A percentile compares a stretch with the other conserved stretches of the same genome.
Conservation (phyloP, 2,888 invertebrate species). For the Aplocera efformata region DNA sequence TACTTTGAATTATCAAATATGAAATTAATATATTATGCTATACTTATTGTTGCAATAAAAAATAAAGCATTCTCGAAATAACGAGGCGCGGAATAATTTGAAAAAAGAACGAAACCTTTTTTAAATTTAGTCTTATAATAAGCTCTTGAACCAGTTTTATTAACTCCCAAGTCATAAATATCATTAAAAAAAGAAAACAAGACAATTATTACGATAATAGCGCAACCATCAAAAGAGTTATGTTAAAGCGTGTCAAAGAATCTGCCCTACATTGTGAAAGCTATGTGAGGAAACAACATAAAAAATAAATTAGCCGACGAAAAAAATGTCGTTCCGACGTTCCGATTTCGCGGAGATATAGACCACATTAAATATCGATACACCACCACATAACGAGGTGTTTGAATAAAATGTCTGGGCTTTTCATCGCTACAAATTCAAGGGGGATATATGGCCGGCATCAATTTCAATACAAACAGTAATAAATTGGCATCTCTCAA, state of each 20-base stretch:
- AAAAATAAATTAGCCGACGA: slow-evolving; percentile 19
- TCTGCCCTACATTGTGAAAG: slow-evolving; percentile 13
- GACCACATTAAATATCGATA: slow-evolving; percentile 61
- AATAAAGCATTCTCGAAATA: too few species aligned
- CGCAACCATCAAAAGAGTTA: slow-evolving; percentile 9
- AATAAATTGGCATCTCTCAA: slow-evolving; percentile 78
- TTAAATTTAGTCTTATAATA: too few species aligned
- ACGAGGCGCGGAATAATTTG: too few species aligned
- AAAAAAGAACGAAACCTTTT: too few species aligned
- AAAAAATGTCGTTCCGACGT: slow-evolving; percentile 17
- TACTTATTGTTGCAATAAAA: too few species aligned
- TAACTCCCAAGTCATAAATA: not conserved
- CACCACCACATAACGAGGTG: slow-evolving; percentile 55
- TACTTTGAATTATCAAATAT: too few species aligned
- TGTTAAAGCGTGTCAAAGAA: slow-evolving; percentile 11
- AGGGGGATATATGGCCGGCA: slow-evolving; percentile 72
- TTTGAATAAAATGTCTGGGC: slow-evolving; percentile 56
- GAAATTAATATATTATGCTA: too few species aligned
- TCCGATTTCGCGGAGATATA: slow-evolving; percentile 34
- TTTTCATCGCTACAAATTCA: slow-evolving; percentile 75
- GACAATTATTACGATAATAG: slow-evolving; percentile 15
- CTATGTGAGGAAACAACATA: slow-evolving; percentile 20
- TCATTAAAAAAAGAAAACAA: slow-evolving; percentile 10
- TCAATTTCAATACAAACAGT: slow-evolving; percentile 79
- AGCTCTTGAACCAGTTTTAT: not conserved